Evolutionary conservation across 2,797 vertebrate genomes (phyloP).

Genomic region (Sebastes kiyomatsui): DNA sequence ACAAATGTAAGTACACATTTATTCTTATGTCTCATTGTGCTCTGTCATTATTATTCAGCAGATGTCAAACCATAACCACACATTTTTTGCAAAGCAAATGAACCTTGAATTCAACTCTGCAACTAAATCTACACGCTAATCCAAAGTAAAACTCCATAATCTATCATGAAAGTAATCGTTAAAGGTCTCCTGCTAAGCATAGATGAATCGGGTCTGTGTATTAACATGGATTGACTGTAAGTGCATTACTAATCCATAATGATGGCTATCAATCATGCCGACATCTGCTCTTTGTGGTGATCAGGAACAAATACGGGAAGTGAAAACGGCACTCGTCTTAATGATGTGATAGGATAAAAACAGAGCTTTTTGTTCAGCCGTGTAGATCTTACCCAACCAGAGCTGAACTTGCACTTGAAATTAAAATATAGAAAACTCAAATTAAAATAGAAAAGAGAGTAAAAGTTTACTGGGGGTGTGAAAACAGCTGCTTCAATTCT

Average conservation of each 20-base stretch:
- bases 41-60: background rate
- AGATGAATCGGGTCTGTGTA: conserved; percentile 48
- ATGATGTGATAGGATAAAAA: conserved; percentile 9
- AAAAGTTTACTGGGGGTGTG: background rate
- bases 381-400: background rate
- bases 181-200: conserved; percentile 37
- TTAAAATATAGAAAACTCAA: background rate
- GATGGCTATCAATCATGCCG: conserved; percentile 38
- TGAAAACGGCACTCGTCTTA: conserved; percentile 6
- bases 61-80: background rate
- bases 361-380: conserved; percentile 18
- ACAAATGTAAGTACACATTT: background rate
- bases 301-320: conserved; percentile 24
- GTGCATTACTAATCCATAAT: conserved; percentile 45
- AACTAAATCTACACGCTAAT: conserved; percentile 35
- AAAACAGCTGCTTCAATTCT: background rate
- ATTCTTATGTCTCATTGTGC: background rate
- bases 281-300: conserved; percentile 43
- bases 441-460: background rate
- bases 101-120: conserved; percentile 9
- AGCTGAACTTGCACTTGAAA: background rate
- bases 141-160: conserved; percentile 40
- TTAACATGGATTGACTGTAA: conserved; percentile 43
- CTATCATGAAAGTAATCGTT: conserved; percentile 49
- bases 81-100: background rate